Base-by-base conservation (phyloP, 92 coral and sea anemone species). In the Actinostola sp. region DNA sequence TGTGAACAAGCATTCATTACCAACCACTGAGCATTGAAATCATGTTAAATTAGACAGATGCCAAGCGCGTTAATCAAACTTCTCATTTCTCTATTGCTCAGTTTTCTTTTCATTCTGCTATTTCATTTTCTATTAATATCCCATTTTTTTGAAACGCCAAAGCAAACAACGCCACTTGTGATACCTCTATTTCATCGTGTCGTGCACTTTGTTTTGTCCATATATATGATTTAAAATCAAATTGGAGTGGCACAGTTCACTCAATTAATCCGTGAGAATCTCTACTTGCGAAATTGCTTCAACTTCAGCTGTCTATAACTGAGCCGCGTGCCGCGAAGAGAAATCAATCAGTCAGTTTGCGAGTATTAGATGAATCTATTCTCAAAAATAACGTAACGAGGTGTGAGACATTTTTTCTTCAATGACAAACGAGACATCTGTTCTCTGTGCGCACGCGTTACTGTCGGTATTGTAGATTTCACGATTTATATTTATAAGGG, bases 31-130 rank as follows among this genome's bases (percentile, higher is more conserved):
- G 60, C 3, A 28, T 21, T 28, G 60, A 53, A 53, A 53, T 53
- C 60, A 53, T 53, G 20, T 53, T 53, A 10, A 20, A 53, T 53
- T 53, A 53, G 29, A 53, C 20, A 25, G n/a, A n/a, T n/a, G n/a
- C n/a, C n/a, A n/a, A n/a, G n/a, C n/a, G n/a, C n/a, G n/a, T n/a
- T n/a, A n/a, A n/a, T n/a, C n/a, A n/a, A n/a, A n/a, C n/a, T n/a
- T n/a, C n/a, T n/a, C n/a, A n/a, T n/a, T n/a, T n/a, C n/a, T n/a
- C n/a, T n/a, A n/a, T n/a, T n/a, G n/a, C n/a, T n/a, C n/a, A n/a
- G n/a, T n/a, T n/a, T n/a, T n/a, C n/a, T n/a, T n/a, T n/a, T n/a
- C n/a, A n/a, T n/a, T n/a, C n/a, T n/a, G n/a, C n/a, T n/a, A n/a
- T n/a, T n/a, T n/a, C n/a, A n/a, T n/a, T n/a, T n/a, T n/a, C n/a